Percentiles rank a stretch among this genome's conserved stretches.
phyloP scores from a whole-genome alignment of 2,113 vertebrate species.

The Pedetes capensis region DNA sequence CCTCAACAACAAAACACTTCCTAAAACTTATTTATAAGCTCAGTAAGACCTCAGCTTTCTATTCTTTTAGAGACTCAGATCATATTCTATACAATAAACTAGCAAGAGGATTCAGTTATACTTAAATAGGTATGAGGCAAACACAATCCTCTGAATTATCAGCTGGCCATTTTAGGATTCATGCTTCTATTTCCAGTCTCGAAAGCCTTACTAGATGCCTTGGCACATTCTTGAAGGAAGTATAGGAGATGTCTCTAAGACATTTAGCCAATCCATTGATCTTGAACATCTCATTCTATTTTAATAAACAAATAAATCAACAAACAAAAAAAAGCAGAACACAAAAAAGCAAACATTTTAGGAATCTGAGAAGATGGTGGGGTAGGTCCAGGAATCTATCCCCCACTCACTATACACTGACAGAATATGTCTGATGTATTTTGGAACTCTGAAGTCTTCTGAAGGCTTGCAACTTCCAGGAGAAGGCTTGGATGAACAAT shows the following conservation, averaged over 20 bases:
- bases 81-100: neutral
- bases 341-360: neutral
- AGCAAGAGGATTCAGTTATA: neutral
- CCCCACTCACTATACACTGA: neutral
- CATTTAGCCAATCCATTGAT: neutral
- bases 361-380: neutral
- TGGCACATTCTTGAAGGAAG: neutral
- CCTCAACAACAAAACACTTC: neutral
- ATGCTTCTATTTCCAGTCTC: neutral
- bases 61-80: neutral
- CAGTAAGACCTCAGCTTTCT: neutral
- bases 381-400: neutral
- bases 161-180: neutral
- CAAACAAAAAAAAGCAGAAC: neutral
- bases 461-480: neutral
- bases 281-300: neutral
- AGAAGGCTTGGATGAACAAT: neutral
- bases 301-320: neutral
- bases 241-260: neutral
- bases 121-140: neutral
- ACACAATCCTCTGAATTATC: neutral
- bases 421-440: neutral
- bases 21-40: neutral
- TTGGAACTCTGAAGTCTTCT: neutral
- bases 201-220: neutral